Percentiles rank a stretch among this genome's conserved stretches.
Evolutionary conservation across 2,888 invertebrate genomes (phyloP).

Genomic region (Xanthia icteritia): DNA sequence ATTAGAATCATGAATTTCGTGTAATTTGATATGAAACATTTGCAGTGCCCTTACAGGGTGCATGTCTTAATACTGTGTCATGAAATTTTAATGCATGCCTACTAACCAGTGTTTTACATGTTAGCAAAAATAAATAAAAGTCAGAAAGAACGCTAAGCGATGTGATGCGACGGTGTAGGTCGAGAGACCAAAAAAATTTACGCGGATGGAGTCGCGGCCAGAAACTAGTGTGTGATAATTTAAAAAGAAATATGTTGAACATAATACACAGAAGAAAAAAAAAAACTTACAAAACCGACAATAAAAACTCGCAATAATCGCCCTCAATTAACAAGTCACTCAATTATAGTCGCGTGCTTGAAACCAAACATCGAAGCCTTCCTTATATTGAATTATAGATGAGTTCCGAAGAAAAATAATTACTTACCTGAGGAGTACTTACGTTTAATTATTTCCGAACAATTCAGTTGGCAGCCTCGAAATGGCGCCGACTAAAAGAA

Average conservation of each 20-base stretch:
- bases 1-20: no score
- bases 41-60: no score
- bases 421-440: conserved; percentile 73
- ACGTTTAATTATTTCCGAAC: conserved; percentile 80
- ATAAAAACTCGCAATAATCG: conserved; percentile 1
- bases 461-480: conserved; percentile 71
- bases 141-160: no score
- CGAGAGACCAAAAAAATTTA: no score
- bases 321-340: conserved; percentile 53
- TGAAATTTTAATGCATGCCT: no score
- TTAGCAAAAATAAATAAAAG: no score
- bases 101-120: no score
- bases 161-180: no score
- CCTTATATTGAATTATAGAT: conserved; percentile 71
- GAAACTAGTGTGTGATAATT: background rate
- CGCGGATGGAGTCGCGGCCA: no score
- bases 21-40: no score
- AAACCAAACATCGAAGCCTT: conserved; percentile 63
- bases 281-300: background rate
- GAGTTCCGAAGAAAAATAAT: conserved; percentile 77
- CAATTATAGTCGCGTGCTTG: conserved; percentile 62
- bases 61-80: no score
- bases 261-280: background rate
- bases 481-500: conserved; percentile 74
- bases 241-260: background rate